Percentiles rank a stretch among this genome's conserved stretches.
These are phyloP conservation scores for Prenolepis imparis DNA, from an alignment of 2,888 invertebrate species.

Conservation along the genomic window DNA sequence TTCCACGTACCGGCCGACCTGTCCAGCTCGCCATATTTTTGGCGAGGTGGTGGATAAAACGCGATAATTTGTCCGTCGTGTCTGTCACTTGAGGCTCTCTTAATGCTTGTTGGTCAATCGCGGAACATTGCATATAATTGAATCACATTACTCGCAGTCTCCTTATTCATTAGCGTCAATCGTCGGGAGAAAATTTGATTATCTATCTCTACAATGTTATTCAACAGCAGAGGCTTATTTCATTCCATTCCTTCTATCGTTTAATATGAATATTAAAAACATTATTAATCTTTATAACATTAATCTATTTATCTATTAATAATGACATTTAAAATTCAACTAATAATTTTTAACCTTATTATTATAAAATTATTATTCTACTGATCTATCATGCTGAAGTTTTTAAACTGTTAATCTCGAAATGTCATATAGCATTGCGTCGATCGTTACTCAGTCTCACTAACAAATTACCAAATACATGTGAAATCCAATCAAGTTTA, in stretches of 20 bases:
- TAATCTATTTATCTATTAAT: not conserved
- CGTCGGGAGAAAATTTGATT: not conserved
- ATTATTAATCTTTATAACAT: not conserved
- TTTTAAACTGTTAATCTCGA: not conserved
- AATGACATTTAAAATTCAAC: not conserved
- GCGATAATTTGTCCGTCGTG: conserved; percentile 74
- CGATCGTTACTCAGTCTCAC: conserved; percentile 21
- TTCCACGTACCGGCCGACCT: conserved; percentile 12
- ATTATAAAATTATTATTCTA: not conserved
- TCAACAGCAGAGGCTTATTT: not conserved
- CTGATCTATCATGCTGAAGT: not conserved
- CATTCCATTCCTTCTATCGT: not conserved
- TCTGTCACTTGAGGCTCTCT: conserved; percentile 70
- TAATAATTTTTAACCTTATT: not conserved
- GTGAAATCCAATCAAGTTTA: not conserved
- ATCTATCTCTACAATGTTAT: not conserved
- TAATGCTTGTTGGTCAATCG: conserved; percentile 36
- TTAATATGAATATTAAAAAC: not conserved
- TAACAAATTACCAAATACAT: conserved; percentile 7
- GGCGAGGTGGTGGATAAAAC: conserved; percentile 65
- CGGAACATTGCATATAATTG: conserved; percentile 31
- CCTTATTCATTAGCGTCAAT: not conserved
- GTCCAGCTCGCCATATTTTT: conserved; percentile 69
- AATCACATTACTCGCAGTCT: conserved; percentile 8
- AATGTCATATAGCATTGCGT: not conserved